A percentile compares a stretch with the other conserved stretches of the same genome.
Evolutionary conservation across 2,113 vertebrate genomes (phyloP).

Genomic region (Antigone vipio): DNA sequence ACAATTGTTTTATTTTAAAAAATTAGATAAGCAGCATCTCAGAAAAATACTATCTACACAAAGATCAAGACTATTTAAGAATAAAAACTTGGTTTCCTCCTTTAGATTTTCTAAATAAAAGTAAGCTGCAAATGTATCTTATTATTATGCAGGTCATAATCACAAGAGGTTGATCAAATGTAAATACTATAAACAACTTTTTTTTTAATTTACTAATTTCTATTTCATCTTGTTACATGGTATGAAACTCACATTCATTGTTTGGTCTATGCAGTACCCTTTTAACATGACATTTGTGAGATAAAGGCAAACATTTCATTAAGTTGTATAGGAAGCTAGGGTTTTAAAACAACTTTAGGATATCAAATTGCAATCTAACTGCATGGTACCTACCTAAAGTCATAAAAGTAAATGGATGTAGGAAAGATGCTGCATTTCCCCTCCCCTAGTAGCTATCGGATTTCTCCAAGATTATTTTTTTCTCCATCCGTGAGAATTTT

Average conservation of each 20-base stretch:
- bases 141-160: neutral
- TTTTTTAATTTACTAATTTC: neutral
- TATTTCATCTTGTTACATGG: neutral
- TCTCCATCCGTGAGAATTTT: neutral
- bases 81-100: neutral
- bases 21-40: neutral
- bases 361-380: neutral
- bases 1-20: neutral
- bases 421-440: neutral
- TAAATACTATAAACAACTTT: neutral
- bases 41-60: neutral
- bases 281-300: neutral
- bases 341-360: neutral
- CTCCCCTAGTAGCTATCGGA: neutral
- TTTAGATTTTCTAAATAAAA: neutral
- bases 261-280: neutral
- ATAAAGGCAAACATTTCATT: neutral
- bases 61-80: neutral
- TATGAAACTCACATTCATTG: neutral
- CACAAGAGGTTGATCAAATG: neutral
- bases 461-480: neutral
- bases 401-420: neutral
- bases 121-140: neutral
- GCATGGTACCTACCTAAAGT: neutral
- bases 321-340: neutral